phyloP scores from a whole-genome alignment of 2,888 invertebrate genomes.

The Microctonus brassicae region DNA sequence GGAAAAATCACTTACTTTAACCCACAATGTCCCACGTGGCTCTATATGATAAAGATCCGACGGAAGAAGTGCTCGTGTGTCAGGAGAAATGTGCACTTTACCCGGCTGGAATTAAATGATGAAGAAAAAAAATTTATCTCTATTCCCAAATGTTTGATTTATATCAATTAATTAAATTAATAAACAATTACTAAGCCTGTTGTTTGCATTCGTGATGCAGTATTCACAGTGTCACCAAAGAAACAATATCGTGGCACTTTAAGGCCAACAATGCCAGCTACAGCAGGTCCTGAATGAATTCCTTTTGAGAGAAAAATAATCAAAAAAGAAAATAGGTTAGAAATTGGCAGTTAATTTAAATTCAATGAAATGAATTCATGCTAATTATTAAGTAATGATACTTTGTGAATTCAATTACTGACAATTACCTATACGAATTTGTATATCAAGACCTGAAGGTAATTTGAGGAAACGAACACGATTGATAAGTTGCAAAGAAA shows the following conservation, averaged over 20 bases:
- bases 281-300: slow-evolving; percentile 89
- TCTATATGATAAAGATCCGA: slow-evolving; percentile 77
- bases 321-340: not conserved
- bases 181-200: slow-evolving; percentile 72
- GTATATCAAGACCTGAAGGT: slow-evolving; percentile 73
- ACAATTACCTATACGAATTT: slow-evolving; percentile 76
- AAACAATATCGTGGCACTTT: slow-evolving; percentile 90
- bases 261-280: slow-evolving; percentile 88
- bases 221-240: slow-evolving; percentile 93
- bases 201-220: slow-evolving; percentile 90
- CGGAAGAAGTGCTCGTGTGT: slow-evolving; percentile 78
- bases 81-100: slow-evolving; percentile 82
- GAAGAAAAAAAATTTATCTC: slow-evolving; percentile 67
- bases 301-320: slow-evolving; percentile 68
- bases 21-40: slow-evolving; percentile 80
- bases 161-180: no score
- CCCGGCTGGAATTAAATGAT: slow-evolving; percentile 72
- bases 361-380: not conserved
- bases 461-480: slow-evolving; percentile 78
- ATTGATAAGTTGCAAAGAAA: slow-evolving; percentile 81
- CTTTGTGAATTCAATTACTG: not conserved
- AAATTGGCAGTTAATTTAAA: not conserved
- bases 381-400: not conserved
- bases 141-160: no score
- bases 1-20: slow-evolving; percentile 76